Evolutionary conservation across 2,888 invertebrate genomes (phyloP).

Genomic region (Ochropleura leucogaster): DNA sequence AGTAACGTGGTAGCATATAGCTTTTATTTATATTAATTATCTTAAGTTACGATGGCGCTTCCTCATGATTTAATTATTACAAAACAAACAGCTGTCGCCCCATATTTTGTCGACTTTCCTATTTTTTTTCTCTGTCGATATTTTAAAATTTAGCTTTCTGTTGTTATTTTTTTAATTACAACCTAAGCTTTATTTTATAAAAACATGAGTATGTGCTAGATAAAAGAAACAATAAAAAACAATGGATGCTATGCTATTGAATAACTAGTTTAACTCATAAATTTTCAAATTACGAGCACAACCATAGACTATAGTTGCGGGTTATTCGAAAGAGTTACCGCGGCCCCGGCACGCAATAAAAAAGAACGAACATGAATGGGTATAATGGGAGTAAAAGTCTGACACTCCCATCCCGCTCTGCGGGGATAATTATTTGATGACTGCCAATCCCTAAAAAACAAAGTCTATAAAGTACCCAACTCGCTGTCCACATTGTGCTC

Average conservation of each 20-base stretch:
- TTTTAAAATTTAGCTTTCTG: neutral
- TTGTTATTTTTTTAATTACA: neutral
- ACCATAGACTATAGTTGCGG: neutral
- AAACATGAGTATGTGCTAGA: neutral
- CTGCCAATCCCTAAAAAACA: too few relatives aligned
- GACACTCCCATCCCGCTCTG: too few relatives aligned
- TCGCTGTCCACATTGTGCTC: constrained; percentile 4
- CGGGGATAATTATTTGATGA: too few relatives aligned
- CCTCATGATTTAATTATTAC: neutral
- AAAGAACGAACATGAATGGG: too few relatives aligned
- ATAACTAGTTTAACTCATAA: neutral
- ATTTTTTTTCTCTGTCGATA: too few relatives aligned
- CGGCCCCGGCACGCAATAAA: too few relatives aligned
- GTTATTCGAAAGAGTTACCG: too few relatives aligned
- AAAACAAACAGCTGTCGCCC: neutral
- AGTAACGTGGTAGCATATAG: neutral
- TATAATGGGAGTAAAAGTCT: too few relatives aligned
- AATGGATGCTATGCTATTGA: neutral
- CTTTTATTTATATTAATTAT: neutral
- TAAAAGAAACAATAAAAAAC: neutral
- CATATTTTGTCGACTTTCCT: neutral
- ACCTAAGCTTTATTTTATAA: neutral
- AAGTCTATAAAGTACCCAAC: neutral
- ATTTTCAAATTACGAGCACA: neutral
- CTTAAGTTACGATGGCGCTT: too few relatives aligned